Evolutionary conservation across 1,140 invertebrate species (phyloP), one percentile per base, ranked within the genome.

Genomic region (Dreissena rostriformis): DNA sequence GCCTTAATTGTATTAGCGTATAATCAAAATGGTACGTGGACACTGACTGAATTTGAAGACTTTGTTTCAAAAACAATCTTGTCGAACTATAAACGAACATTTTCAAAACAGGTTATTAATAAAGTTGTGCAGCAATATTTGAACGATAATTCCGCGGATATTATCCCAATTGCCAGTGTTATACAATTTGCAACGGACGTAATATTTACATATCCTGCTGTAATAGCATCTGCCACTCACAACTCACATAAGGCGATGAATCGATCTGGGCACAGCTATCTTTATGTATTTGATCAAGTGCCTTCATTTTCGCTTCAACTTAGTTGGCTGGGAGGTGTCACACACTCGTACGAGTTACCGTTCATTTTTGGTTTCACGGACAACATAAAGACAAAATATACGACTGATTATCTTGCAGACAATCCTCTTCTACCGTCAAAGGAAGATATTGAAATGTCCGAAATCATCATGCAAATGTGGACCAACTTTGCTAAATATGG

Each of bases 401-500:
- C 65, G n/a, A 28, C 49, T 19, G 57, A 76, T 63, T 76, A 29
- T 11, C 2, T n/a, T 5, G 57, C 55, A 15, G 17, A n/a, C 4
- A 28, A 76, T 63, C 26, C 57, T 7, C 65, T 63, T 17, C 12
- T 22, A 26, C 24, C 65, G 10, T 63, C 24, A 29, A 26, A 63
- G 53, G 73, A 76, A 39, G 73, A 76, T 19, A 29, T 63, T 49
- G 53, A 17, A 1, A 29, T 80, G 29, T 80, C 77, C 19, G 28
- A 28, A 55, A 26, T 19, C 1, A 55, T 82, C 2, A 82, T 82
- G 80, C 63, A 52, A 26, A 51, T 74, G 71, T 82, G 80, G 80
- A 82, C 70, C 5, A 82, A 74, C n/a, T 82, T 82, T 67, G 80
- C 80, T 15, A 82, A 74, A 53, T 51, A 49, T 19, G 80, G 80